Base-by-base conservation (phyloP, 2,888 invertebrate species). In the Hypomecis punctinalis region DNA sequence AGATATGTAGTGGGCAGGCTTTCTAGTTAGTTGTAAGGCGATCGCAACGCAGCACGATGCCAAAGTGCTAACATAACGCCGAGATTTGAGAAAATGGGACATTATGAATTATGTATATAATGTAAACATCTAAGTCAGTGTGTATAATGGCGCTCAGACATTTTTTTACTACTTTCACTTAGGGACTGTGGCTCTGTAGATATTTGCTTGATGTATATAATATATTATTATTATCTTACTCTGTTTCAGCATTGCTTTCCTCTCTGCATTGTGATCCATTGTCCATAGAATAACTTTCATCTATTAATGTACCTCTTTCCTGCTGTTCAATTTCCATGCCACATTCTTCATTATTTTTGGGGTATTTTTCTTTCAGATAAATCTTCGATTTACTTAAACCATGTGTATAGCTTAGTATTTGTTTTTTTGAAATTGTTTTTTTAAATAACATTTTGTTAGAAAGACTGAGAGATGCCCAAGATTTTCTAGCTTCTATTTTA, bases 381-480 rank as follows among this genome's bases (percentile, higher is more conserved):
- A 84, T 83, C 73, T 85, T 72, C 46, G 80, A 80, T 69, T 82
- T 78, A 72, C 84, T 80, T 53, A 91, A 75, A 61, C 75, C 75
- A 48, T 78, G 66, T 46, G 83, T 82, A 71, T 65, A 56, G n/a
- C 63, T 61, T 40, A 70, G n/a, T 33, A 63, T 53, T 43, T 62
- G 54, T 57, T 64, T 67, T 6, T 59, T 48, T 13, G 63, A 37
- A 43, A 60, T 49, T 51, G 70, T 82, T 9, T 76, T 68, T 47
- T 67, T 45, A 73, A 91, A 81, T 48, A 78, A 63, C 47, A 81
- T 71, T 69, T 81, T 89, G 71, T 90, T 87, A 45, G 64, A 58
- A 45, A 82, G 69, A 68, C 69, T 85, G 48, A 91, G 73, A 13
- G 84, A 79, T n/a, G 80, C 49, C 90, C 90, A 91, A 48, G 89